These are phyloP conservation scores for Leptinotarsa texana DNA, from an alignment of 1,140 invertebrate genomes.

Conservation along the genomic window DNA sequence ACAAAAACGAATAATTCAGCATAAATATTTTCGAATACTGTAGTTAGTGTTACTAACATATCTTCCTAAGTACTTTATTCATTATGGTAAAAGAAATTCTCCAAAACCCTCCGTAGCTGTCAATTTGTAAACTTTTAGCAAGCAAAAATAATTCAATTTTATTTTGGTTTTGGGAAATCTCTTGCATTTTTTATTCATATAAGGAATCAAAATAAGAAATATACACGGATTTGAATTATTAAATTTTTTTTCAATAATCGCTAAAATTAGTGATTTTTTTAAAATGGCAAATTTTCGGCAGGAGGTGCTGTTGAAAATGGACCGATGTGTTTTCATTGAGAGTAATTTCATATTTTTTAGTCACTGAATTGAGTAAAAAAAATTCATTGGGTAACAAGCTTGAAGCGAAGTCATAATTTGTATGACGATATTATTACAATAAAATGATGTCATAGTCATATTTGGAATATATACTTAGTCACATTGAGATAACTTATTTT, in stretches of 20 bases:
- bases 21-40: conserved; percentile 37
- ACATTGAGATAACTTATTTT: background rate
- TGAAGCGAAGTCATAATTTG: conserved; percentile 9
- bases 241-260: conserved; percentile 4
- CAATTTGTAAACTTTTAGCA: conserved; percentile 26
- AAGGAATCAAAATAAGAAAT: conserved; percentile 26
- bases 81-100: conserved; percentile 23
- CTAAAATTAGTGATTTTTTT: background rate
- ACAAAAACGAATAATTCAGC: conserved; percentile 42
- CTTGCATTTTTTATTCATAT: background rate
- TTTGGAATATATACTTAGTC: background rate
- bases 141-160: conserved; percentile 31
- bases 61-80: conserved; percentile 44
- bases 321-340: conserved; percentile 7
- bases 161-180: conserved; percentile 5
- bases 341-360: background rate
- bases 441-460: background rate
- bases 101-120: background rate
- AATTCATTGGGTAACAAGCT: background rate
- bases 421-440: background rate
- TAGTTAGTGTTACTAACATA: conserved; percentile 39
- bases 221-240: conserved; percentile 25
- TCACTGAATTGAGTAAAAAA: background rate
- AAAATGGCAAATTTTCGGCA: conserved; percentile 24
- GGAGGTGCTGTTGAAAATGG: conserved; percentile 12